These are phyloP conservation scores for Chrysina gloriosa DNA, from an alignment of 2,888 invertebrate genomes.

Conservation along the genomic window DNA sequence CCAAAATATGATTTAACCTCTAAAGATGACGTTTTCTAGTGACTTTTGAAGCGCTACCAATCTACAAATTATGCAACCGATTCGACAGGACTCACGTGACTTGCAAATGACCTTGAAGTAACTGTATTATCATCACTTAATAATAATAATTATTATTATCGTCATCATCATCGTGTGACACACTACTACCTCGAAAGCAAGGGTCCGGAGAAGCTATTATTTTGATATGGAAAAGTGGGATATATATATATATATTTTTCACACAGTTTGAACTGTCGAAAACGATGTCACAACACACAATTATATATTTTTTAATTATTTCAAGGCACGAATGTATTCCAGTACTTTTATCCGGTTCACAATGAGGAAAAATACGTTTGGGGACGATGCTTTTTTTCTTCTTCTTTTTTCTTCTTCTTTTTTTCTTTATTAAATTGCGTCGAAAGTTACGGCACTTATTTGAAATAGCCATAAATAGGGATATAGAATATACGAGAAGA, in stretches of 20 bases:
- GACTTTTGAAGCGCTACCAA: too few species aligned
- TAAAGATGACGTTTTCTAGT: too few species aligned
- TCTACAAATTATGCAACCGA: too few species aligned
- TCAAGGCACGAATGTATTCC: slow-evolving; percentile 64
- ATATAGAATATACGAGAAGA: too few species aligned
- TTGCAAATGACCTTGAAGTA: too few species aligned
- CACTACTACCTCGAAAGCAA: slow-evolving; percentile 52
- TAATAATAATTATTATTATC: slow-evolving; percentile 9
- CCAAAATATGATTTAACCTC: too few species aligned
- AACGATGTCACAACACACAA: slow-evolving; percentile 60
- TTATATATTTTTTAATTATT: slow-evolving; percentile 33
- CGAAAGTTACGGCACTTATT: too few species aligned
- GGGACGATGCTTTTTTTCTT: too few species aligned
- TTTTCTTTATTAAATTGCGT: not conserved
- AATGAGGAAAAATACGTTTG: too few species aligned
- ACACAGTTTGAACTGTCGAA: slow-evolving; percentile 42
- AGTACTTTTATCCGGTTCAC: slow-evolving; percentile 54
- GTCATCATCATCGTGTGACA: not conserved
- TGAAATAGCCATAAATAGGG: too few species aligned
- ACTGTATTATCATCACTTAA: slow-evolving; percentile 12
- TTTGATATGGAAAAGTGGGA: slow-evolving; percentile 53
- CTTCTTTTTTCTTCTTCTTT: not conserved
- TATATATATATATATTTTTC: slow-evolving; percentile 30
- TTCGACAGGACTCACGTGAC: too few species aligned
- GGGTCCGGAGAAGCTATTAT: slow-evolving; percentile 55